Base-by-base conservation (phyloP, 2,888 invertebrate species). In the Tubulanus polymorphus region DNA sequence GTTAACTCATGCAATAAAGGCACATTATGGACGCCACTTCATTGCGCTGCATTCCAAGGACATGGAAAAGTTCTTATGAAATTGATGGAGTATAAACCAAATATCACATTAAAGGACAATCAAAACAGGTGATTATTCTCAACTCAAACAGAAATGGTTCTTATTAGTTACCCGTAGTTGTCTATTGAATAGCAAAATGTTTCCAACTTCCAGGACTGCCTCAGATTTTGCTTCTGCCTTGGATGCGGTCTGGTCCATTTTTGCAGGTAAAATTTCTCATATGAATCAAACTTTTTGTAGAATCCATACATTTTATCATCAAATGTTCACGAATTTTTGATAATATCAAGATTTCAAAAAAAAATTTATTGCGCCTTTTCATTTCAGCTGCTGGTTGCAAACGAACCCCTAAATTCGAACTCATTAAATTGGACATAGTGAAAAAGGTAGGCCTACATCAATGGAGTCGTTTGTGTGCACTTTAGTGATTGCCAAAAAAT, bases 41-140 rank as follows among this genome's bases (percentile, higher is more conserved):
- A 76, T 53, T 75, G 74, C 62, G 75, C 76, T 30, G 66, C 74
- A 23, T 76, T 73, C 55, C 74, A 73, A 59, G 73, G 74, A 53
- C 74, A 76, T 64, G 75, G 74, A 3, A 73, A 73, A 55, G 74
- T 74, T n/a, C 69, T 76, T 15, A 70, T 74, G 69, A 69, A 66
- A 47, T 59, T 76, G 37, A 69, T 75, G 70, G 66, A 69, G 28
- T 54, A 66, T 29, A 58, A 64, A 10, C 73, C 74, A 35, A 69
- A 73, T 55, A 56, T 72, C 8, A 62, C 60, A 20, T 56, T 67
- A 3, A 65, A 64, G 52, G 75, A 75, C 60, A 63, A 55, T 49
- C 63, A 65, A 32, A 72, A 71, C 41, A 71, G 75, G 75, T 75
- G 50, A 30, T n/a, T n/a, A n/a, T n/a, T n/a, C n/a, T n/a, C n/a